phyloP scores from a whole-genome alignment of 2,888 invertebrate species.

The Schizaphis graminum region DNA sequence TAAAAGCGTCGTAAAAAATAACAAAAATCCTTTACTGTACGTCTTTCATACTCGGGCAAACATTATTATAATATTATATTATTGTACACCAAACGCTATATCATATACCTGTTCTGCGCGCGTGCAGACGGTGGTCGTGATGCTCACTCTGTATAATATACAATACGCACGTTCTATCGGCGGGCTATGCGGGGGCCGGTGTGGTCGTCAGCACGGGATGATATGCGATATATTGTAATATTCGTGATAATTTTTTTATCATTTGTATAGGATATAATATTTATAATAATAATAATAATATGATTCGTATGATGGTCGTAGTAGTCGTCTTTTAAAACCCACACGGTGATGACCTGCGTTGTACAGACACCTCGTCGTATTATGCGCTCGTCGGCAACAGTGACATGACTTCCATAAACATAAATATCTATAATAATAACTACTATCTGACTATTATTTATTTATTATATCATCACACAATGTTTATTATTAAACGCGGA shows the following conservation, averaged over 20 bases:
- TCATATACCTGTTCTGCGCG: not conserved
- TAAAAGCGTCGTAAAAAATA: constrained; percentile 53
- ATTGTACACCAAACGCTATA: constrained; percentile 5
- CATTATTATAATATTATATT: not conserved
- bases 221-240: not conserved
- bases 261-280: not conserved
- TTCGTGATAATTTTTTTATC: not conserved
- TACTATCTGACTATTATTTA: not conserved
- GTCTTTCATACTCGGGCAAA: constrained; percentile 13
- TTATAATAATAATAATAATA: not conserved
- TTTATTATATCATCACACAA: not conserved
- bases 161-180: not conserved
- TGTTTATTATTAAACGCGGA: not conserved
- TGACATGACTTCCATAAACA: constrained; percentile 27
- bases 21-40: constrained; percentile 35
- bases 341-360: not conserved
- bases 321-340: not conserved
- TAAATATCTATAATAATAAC: not conserved
- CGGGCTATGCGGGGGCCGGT: not conserved
- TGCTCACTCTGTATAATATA: not conserved
- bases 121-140: not conserved
- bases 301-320: not conserved
- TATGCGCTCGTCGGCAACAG: not conserved
- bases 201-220: not conserved
- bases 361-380: not conserved